A percentile compares a stretch with the other conserved stretches of the same genome.
These are phyloP conservation scores for Sarcophaga caerulescens DNA, from an alignment of 2,888 invertebrate genomes.

Conservation along the genomic window DNA sequence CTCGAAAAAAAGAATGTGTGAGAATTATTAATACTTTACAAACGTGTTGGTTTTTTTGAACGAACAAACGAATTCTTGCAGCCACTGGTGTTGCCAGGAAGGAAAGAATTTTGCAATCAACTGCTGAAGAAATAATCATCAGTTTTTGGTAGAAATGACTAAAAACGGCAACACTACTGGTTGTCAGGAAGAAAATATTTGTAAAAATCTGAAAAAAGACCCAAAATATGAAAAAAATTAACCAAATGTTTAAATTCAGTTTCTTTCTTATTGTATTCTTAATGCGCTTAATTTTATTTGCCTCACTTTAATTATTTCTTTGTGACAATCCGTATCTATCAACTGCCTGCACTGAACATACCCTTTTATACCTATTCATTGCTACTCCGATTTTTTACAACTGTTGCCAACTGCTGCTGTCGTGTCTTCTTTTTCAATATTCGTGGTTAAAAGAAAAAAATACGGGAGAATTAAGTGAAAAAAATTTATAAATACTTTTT, in stretches of 20 bases:
- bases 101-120: too few species aligned
- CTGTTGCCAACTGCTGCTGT: slow-evolving; percentile 62
- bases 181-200: background rate
- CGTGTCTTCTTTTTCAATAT: slow-evolving; percentile 66
- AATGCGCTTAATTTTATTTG: background rate
- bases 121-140: too few species aligned
- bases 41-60: too few species aligned
- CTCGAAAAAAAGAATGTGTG: too few species aligned
- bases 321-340: background rate
- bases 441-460: slow-evolving; percentile 67
- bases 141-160: too few species aligned
- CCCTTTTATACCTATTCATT: background rate
- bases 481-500: slow-evolving; percentile 57
- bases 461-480: slow-evolving; percentile 66
- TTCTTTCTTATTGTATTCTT: background rate
- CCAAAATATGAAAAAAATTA: background rate
- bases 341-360: slow-evolving; percentile 35
- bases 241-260: background rate
- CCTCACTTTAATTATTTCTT: background rate
- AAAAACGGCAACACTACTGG: too few species aligned
- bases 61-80: too few species aligned
- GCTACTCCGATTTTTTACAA: slow-evolving; percentile 35
- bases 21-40: too few species aligned
- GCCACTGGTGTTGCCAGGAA: too few species aligned
- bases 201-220: background rate